phyloP scores from a whole-genome alignment of 2,888 invertebrate species.

The Sinelater perroti region DNA sequence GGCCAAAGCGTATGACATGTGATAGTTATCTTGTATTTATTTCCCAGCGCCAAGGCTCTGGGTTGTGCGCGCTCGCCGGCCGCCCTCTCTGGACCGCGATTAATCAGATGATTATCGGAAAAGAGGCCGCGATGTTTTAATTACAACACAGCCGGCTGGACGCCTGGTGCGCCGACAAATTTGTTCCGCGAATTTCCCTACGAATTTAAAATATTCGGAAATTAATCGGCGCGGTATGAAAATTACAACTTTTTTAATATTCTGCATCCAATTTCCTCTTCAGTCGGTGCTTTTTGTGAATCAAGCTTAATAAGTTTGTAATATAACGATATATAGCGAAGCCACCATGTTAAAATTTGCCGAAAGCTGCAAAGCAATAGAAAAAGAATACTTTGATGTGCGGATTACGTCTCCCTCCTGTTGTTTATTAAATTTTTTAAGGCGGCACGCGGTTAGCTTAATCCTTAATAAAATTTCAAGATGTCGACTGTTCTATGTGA shows the following conservation, averaged over 20 bases:
- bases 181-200: no score
- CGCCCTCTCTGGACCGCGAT: not conserved
- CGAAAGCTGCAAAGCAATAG: no score
- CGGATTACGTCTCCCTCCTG: no score
- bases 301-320: no score
- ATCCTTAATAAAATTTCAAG: no score
- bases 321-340: no score
- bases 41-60: not conserved
- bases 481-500: no score
- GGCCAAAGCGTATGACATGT: slow-evolving; percentile 10
- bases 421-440: no score
- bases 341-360: no score
- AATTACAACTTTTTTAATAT: slow-evolving; percentile 10
- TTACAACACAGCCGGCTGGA: slow-evolving; percentile 5
- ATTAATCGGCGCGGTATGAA: slow-evolving; percentile 5
- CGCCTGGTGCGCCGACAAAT: no score
- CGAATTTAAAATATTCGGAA: slow-evolving; percentile 10
- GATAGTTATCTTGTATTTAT: slow-evolving; percentile 12
- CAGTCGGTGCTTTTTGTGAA: slow-evolving; percentile 1
- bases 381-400: no score
- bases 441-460: no score
- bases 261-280: slow-evolving; percentile 7
- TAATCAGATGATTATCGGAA: slow-evolving; percentile 18
- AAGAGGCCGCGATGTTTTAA: slow-evolving; percentile 2
- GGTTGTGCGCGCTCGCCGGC: not conserved